Evolutionary conservation across 1,140 invertebrate species (phyloP).

Genomic region (Globodera ellingtonae): DNA sequence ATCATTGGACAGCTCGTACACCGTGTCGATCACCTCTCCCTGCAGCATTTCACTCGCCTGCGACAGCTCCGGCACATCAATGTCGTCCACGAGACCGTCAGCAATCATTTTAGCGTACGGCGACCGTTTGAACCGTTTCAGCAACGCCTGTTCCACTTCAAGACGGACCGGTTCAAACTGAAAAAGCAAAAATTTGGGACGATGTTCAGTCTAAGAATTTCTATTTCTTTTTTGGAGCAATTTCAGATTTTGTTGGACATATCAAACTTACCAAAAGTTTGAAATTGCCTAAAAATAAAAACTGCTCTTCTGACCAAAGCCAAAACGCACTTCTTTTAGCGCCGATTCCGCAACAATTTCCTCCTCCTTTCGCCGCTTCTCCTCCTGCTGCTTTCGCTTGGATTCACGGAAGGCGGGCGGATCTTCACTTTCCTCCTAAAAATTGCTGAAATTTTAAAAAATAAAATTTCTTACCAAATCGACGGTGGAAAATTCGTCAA

Average conservation of each 20-base stretch:
- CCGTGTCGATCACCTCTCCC: conserved; percentile 52
- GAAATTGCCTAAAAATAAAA: too few relatives aligned
- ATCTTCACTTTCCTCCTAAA: conserved; percentile 60
- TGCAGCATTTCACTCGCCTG: conserved; percentile 35
- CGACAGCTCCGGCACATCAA: conserved; percentile 35
- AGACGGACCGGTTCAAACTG: conserved; percentile 52
- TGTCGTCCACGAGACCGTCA: conserved; percentile 31
- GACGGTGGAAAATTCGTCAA: conserved; percentile 95
- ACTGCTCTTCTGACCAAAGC: too few relatives aligned
- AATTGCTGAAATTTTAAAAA: conserved; percentile 16
- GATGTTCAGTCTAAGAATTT: too few relatives aligned
- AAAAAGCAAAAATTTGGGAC: conserved; percentile 13
- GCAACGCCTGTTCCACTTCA: conserved; percentile 56
- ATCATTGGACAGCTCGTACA: conserved; percentile 45
- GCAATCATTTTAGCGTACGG: conserved; percentile 55
- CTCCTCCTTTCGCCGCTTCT: conserved; percentile 46
- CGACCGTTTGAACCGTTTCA: conserved; percentile 54
- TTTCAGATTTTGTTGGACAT: too few relatives aligned
- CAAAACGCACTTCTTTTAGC: conserved; percentile 45
- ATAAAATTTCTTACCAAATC: conserved; percentile 76
- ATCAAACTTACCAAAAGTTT: too few relatives aligned
- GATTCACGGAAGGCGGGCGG: conserved; percentile 57
- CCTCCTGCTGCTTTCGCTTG: conserved; percentile 44
- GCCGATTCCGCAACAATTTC: conserved; percentile 53
- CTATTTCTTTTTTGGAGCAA: too few relatives aligned